Base-by-base conservation (phyloP, 2,888 invertebrate genomes). In the Capitulum mitella region DNA sequence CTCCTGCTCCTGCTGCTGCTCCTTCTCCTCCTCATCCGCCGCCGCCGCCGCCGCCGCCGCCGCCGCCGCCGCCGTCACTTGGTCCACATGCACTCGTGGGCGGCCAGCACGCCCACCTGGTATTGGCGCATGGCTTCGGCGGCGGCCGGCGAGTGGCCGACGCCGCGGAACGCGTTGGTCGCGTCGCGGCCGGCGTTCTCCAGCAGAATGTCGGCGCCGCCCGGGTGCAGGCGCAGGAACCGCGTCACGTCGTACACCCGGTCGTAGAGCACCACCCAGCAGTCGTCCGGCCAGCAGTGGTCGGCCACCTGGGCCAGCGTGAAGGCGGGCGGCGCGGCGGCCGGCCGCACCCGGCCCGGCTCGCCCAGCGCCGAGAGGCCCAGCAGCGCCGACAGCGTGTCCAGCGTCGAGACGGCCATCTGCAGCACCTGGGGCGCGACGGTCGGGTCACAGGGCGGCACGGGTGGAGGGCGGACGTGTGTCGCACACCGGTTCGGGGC, bases 181-280 rank as follows among this genome's bases (percentile, higher is more conserved):
- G 93, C 94, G 85, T 95, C 95, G 22, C 92, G 88, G 0, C 95
- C 95, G 0, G 93, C 94, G 85, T 93, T 90, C 83, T 95, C 95
- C 83, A 93, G 85, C 83, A 95, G 89, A 32, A 95, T 89, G 81
- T 94, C 93, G 22, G 89, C 88, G 14, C 95, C 94, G 78, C 94
- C 95, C 0, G 94, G 94, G 86, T 95, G 95, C 90, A 92, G 84
- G 10, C 85, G 85, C 74, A 95, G 85, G 85, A 95, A 94, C 54
- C 89, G 88, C 1, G 94, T 92, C 78, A 94, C 89, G 84, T 95
- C 91, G 85, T 94, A 95, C 19, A 95, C 92, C 79, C 92, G 90
- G 87, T 95, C 94, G 85, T 92, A 93, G 77, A 95, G 90, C n/a
- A 93, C 90, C 78, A 94, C 88, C 95, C 95, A 95, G 85, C 94